Conservation (phyloP, 2,888 invertebrate species). For the Petrolisthes manimaculis region DNA sequence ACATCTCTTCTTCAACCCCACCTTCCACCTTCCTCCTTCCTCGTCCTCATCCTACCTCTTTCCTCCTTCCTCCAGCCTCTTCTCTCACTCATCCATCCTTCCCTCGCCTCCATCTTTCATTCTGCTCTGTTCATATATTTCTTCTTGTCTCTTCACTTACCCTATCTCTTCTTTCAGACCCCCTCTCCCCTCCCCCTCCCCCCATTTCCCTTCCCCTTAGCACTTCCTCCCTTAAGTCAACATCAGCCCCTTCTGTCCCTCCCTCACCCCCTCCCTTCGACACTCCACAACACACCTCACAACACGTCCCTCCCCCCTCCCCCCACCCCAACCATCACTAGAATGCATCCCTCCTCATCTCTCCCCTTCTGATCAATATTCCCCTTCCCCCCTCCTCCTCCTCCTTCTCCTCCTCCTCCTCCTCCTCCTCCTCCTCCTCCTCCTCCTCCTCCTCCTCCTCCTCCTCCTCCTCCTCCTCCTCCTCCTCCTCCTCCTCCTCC, state of each 20-base stretch:
- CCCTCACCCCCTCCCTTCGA: conserved; percentile 9
- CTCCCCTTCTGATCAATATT: neutral
- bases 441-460: neutral
- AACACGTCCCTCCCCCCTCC: neutral
- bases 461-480: conserved; percentile 8
- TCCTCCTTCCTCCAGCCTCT: neutral
- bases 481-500: neutral
- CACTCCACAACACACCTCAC: neutral
- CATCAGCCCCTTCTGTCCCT: neutral
- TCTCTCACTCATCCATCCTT: conserved; percentile 1
- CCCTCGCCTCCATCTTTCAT: neutral
- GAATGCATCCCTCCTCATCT: conserved; percentile 20
- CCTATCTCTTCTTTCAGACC: neutral
- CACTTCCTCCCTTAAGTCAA: neutral
- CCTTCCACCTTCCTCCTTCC: neutral
- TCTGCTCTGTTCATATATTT: neutral
- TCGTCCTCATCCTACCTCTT: neutral
- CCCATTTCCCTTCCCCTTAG: neutral
- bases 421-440: too few species aligned
- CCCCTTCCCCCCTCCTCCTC: too few species aligned
- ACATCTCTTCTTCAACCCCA: neutral
- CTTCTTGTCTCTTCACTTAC: neutral
- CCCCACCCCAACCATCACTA: neutral
- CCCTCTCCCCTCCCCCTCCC: neutral
- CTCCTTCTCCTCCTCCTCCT: too few species aligned